These are phyloP conservation scores for Drosophila nigricruria DNA, from an alignment of 2,888 invertebrate species.

Conservation along the genomic window DNA sequence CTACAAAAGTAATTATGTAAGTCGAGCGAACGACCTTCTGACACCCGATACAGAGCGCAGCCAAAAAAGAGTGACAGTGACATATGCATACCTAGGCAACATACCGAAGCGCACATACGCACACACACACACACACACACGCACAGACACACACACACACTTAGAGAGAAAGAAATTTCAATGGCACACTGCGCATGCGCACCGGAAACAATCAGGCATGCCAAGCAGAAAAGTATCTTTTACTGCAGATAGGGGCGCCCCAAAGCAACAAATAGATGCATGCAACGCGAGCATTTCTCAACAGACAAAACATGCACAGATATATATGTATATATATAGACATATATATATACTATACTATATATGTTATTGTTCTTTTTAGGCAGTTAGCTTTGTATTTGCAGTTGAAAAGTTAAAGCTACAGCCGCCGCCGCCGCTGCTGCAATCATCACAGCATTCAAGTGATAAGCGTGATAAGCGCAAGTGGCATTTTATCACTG, in stretches of 20 bases:
- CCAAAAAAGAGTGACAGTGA: slow-evolving; percentile 45
- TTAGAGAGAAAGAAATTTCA: slow-evolving; percentile 43
- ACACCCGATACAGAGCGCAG: slow-evolving; percentile 39
- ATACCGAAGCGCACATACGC: slow-evolving; percentile 1
- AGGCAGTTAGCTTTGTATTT: not conserved
- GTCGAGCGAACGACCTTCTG: slow-evolving; percentile 58
- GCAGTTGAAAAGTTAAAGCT: slow-evolving; percentile 1
- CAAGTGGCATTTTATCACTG: slow-evolving; percentile 30
- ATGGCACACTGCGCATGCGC: slow-evolving; percentile 51
- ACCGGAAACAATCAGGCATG: slow-evolving; percentile 58
- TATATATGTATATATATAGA: not conserved
- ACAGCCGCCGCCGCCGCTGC: not conserved
- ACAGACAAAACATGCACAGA: not conserved
- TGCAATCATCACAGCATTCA: not conserved
- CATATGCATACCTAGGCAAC: slow-evolving; percentile 29
- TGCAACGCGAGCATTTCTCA: slow-evolving; percentile 32
- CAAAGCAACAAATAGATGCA: slow-evolving; percentile 5
- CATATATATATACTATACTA: not conserved
- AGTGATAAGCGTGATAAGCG: slow-evolving; percentile 28
- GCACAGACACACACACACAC: not conserved
- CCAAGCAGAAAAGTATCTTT: slow-evolving; percentile 43
- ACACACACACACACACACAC: not conserved
- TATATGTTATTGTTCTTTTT: not conserved
- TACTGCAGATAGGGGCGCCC: not conserved
- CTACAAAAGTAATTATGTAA: slow-evolving; percentile 44